Conservation (phyloP, 1,140 invertebrate genomes). For the Thaumetopoea pityocampa region DNA sequence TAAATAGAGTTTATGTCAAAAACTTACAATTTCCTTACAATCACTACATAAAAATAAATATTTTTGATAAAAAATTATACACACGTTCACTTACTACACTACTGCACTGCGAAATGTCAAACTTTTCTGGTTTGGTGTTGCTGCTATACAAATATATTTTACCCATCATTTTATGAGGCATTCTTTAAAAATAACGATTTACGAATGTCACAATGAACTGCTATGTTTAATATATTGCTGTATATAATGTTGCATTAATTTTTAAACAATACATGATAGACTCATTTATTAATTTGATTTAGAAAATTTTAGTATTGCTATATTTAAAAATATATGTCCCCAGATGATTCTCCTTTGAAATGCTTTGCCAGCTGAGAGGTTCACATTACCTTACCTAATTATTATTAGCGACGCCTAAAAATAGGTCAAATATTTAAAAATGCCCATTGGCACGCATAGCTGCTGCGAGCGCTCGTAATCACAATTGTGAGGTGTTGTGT, state of each 20-base stretch:
- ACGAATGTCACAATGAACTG: too few species aligned
- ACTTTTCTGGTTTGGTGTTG: conserved; percentile 42
- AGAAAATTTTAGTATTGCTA: conserved; percentile 33
- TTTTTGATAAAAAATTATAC: conserved; percentile 43
- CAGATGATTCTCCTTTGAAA: conserved; percentile 29
- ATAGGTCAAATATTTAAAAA: conserved; percentile 74
- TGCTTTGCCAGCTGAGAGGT: conserved; percentile 57
- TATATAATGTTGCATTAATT: too few species aligned
- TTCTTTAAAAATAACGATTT: too few species aligned
- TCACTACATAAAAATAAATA: conserved; percentile 65
- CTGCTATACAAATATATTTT: conserved; percentile 22
- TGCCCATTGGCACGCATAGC: conserved; percentile 57
- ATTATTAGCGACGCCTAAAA: conserved; percentile 73
- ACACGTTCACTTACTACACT: conserved; percentile 65
- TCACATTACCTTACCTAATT: conserved; percentile 75
- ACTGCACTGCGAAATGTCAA: conserved; percentile 65
- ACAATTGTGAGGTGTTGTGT: conserved; percentile 38
- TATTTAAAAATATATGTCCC: conserved; percentile 25
- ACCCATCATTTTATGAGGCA: too few species aligned
- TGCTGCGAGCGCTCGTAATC: conserved; percentile 45
- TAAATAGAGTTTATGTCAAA: conserved; percentile 47
- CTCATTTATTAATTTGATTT: too few species aligned
- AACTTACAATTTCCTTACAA: conserved; percentile 55
- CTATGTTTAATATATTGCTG: too few species aligned
- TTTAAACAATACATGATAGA: too few species aligned